Evolutionary conservation across 2,888 invertebrate species (phyloP).

Genomic region (Pediacus dermestoides): DNA sequence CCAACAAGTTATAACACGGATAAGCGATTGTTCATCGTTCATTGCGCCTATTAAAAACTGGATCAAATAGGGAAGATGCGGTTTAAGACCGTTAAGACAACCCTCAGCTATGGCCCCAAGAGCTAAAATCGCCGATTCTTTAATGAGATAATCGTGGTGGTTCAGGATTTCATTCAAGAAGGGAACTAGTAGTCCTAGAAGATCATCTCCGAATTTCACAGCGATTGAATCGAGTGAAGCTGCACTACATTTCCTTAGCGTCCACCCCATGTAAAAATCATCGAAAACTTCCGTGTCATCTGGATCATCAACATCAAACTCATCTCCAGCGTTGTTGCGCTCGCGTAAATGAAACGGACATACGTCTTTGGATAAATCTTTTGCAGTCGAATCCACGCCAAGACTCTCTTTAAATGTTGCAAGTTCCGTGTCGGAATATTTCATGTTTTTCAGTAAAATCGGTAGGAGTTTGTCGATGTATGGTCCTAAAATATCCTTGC

Average conservation of each 20-base stretch:
- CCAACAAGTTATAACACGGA: constrained; percentile 76
- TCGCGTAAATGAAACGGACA: constrained; percentile 92
- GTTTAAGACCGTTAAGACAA: constrained; percentile 63
- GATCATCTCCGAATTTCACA: constrained; percentile 91
- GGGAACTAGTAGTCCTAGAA: constrained; percentile 88
- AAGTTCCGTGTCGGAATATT: constrained; percentile 95
- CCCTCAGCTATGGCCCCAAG: constrained; percentile 62
- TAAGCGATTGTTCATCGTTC: constrained; percentile 64
- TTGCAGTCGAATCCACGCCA: constrained; percentile 93
- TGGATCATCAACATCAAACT: constrained; percentile 55
- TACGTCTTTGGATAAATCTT: constrained; percentile 95
- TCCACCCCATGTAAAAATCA: constrained; percentile 67
- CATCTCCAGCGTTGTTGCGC: constrained; percentile 45
- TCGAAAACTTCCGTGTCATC: constrained; percentile 56
- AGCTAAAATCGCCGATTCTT: constrained; percentile 91
- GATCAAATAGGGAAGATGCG: constrained; percentile 65
- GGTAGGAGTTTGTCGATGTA: constrained; percentile 85
- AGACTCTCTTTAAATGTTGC: constrained; percentile 89
- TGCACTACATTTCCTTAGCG: constrained; percentile 96
- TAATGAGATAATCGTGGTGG: constrained; percentile 91
- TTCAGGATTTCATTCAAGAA: constrained; percentile 94
- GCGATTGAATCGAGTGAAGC: constrained; percentile 96
- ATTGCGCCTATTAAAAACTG: constrained; percentile 66
- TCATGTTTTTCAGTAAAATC: constrained; percentile 92
- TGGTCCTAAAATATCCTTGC: constrained; percentile 83